A percentile compares a stretch with the other conserved stretches of the same genome.
Evolutionary conservation across 2,797 vertebrate genomes (phyloP).

Genomic region (Platalea minor): DNA sequence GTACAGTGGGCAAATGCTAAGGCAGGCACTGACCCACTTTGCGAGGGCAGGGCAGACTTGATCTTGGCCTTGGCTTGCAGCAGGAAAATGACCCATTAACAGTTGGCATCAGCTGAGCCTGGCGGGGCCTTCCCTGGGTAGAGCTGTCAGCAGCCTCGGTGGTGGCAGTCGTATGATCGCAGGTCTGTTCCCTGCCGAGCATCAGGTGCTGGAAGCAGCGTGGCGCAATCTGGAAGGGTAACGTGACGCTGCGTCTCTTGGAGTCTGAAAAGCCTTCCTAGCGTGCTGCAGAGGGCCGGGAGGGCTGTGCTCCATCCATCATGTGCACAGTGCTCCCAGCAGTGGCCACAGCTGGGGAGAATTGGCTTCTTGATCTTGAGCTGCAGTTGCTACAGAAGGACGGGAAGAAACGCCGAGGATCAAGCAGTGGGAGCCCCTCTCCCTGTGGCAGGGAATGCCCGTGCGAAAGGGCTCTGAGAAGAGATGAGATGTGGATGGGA

Average conservation of each 20-base stretch:
- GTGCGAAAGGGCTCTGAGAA: not conserved
- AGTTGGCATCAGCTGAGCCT: not conserved
- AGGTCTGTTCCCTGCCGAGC: not conserved
- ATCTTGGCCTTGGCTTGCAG: not conserved
- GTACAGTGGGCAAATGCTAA: not conserved
- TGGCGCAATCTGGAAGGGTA: not conserved
- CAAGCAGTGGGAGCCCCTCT: not conserved
- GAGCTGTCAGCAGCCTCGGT: not conserved
- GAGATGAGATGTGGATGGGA: not conserved
- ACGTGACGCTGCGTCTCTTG: not conserved
- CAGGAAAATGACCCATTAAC: not conserved
- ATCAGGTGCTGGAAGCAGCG: not conserved
- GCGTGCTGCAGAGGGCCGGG: fast-evolving
- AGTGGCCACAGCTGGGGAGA: fast-evolving
- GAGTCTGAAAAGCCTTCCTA: not conserved
- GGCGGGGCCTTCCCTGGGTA: not conserved
- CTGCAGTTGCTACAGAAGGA: not conserved
- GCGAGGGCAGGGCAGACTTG: not conserved
- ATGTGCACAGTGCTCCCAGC: fast-evolving
- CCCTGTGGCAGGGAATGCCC: not conserved
- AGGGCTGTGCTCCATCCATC: not conserved
- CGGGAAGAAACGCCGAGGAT: not conserved
- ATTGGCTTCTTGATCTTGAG: not conserved
- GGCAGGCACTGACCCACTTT: not conserved
- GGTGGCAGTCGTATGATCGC: fast-evolving